These are phyloP conservation scores for Campoletis sonorensis DNA, from an alignment of 1,140 invertebrate genomes.

Conservation along the genomic window DNA sequence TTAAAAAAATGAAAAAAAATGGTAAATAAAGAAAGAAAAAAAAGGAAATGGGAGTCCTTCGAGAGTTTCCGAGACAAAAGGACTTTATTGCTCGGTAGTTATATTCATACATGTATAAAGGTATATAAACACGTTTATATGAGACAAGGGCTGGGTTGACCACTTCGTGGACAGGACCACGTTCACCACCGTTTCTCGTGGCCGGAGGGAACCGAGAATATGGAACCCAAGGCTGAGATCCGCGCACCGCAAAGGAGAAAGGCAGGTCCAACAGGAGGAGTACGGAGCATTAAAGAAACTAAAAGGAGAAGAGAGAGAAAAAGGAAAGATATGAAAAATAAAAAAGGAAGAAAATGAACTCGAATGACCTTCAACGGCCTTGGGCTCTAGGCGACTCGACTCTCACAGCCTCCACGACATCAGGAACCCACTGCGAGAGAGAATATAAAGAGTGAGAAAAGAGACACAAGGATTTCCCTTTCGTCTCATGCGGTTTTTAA, in stretches of 20 bases:
- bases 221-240: constrained; percentile 35
- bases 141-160: constrained; percentile 32
- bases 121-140: not conserved
- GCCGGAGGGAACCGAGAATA: constrained; percentile 28
- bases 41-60: constrained; percentile 9
- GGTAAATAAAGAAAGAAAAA: constrained; percentile 29
- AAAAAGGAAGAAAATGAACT: constrained; percentile 42
- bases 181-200: constrained; percentile 33
- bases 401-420: not conserved
- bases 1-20: constrained; percentile 29
- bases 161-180: constrained; percentile 32
- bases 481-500: constrained; percentile 51
- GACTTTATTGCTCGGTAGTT: constrained; percentile 36
- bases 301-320: constrained; percentile 17
- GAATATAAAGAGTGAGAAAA: not conserved
- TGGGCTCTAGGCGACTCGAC: constrained; percentile 50
- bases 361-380: constrained; percentile 60
- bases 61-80: constrained; percentile 26
- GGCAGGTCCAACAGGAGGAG: constrained; percentile 30
- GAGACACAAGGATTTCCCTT: constrained; percentile 56
- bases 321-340: constrained; percentile 40
- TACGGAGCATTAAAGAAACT: constrained; percentile 11
- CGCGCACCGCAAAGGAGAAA: constrained; percentile 28
- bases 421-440: constrained; percentile 14
- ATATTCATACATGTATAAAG: not conserved